Base-by-base conservation (phyloP, 2,797 vertebrate genomes). In the Artibeus jamaicensis region DNA sequence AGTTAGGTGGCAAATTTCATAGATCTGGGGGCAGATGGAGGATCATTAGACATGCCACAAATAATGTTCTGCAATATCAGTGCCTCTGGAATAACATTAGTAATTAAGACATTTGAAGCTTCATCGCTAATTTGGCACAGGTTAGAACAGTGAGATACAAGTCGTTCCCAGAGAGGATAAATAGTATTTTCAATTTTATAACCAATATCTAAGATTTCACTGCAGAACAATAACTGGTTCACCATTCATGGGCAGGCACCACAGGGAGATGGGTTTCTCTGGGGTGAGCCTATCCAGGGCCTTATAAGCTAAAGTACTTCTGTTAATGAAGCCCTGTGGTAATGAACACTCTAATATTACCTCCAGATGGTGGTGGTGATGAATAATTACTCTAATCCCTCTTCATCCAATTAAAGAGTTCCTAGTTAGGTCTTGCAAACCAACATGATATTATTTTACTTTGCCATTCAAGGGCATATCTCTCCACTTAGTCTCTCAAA, bases 361-460 rank as follows among this genome's bases (percentile, higher is more conserved):
- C 93, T 94, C 89, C 96, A 93, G 90, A 93, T 95, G 85, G 94
- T 92, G 85, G 84, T 21, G 0, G 39, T 57, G 71, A 74, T 21
- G 50, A 94, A 90, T 78, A 95, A 74, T 89, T 86, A 76, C 39
- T 91, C 57, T 67, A 94, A 93, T 93, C 79, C 59, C 73, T 76
- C 37, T 81, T 96, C 44, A 86, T 73, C 93, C 84, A 91, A 76
- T 85, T 95, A 79, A 94, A 79, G 76, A 71, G 70, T 92, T 96
- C 57, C 59, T 42, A 74, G 73, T 50, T 19, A 44, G 46, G 37
- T 88, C 67, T 94, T 55, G 19, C 44, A 84, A 82, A 86, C 12
- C 37, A 94, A 88, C 24, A 29, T 37, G 68, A 76, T 88, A 73
- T 44, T 89, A 73, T 84, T 37, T 95, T 87, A 86, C 92, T 79